phyloP scores from a whole-genome alignment of 2,888 invertebrate genomes.

The Rhogogaster chlorosoma region DNA sequence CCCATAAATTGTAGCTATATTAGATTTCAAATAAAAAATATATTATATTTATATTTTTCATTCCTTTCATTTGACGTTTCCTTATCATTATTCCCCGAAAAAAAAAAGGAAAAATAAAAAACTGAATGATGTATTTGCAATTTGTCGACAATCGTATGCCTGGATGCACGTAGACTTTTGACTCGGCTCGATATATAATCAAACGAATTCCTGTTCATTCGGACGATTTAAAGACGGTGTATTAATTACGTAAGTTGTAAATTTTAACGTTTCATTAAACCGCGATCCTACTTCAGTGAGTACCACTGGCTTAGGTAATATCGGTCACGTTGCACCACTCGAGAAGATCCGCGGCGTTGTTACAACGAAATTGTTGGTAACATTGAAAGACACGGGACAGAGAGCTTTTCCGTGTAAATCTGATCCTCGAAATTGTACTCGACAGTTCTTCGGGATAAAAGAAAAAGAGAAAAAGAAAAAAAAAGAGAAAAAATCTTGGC shows the following conservation, averaged over 20 bases:
- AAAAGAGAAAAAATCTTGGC: not conserved
- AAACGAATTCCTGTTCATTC: not conserved
- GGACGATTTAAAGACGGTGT: not conserved
- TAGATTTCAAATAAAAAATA: slow-evolving; percentile 60
- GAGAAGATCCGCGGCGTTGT: slow-evolving; percentile 21
- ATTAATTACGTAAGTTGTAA: slow-evolving; percentile 18
- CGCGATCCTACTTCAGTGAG: not conserved
- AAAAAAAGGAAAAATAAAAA: too few relatives aligned
- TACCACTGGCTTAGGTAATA: slow-evolving; percentile 52
- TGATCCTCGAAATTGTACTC: slow-evolving; percentile 5
- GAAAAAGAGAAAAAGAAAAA: not conserved
- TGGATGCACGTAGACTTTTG: not conserved
- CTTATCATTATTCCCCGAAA: not conserved
- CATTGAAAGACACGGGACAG: slow-evolving; percentile 4
- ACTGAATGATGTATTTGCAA: not conserved
- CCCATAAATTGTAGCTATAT: slow-evolving; percentile 50
- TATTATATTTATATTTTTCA: slow-evolving; percentile 69
- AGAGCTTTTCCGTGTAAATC: slow-evolving; percentile 8
- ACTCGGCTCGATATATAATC: not conserved
- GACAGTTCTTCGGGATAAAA: not conserved
- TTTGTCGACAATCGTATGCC: not conserved
- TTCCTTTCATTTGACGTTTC: slow-evolving; percentile 53
- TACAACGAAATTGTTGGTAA: slow-evolving; percentile 24
- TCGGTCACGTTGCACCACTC: slow-evolving; percentile 51
- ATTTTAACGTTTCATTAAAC: slow-evolving; percentile 30